Percentiles rank a stretch among this genome's conserved stretches.
phyloP scores from a whole-genome alignment of 2,888 invertebrate species.

The Drosophila macrospina region DNA sequence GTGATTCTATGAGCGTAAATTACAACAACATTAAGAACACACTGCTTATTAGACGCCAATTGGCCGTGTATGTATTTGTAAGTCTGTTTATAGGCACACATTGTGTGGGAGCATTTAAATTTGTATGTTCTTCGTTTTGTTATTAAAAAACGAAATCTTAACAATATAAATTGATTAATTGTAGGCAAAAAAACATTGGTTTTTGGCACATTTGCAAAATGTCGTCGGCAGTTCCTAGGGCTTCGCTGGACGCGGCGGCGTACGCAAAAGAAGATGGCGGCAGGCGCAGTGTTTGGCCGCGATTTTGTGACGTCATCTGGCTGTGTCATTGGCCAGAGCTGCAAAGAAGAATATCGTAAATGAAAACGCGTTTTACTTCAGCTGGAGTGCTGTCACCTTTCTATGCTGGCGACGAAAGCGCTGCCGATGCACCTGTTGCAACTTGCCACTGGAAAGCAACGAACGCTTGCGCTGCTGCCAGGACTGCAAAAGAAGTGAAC shows the following conservation, averaged over 20 bases:
- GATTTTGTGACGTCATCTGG: slow-evolving; percentile 26
- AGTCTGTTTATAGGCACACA: not conserved
- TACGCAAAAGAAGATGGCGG: slow-evolving; percentile 59
- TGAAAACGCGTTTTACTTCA: not conserved
- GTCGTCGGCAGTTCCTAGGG: slow-evolving; percentile 9
- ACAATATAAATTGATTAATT: slow-evolving; percentile 5
- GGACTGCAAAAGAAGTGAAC: slow-evolving; percentile 37
- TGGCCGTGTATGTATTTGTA: not conserved
- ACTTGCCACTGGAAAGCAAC: slow-evolving; percentile 61
- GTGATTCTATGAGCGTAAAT: too few relatives aligned
- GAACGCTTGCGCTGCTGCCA: slow-evolving; percentile 71
- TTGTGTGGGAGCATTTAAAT: not conserved
- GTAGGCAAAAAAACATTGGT: slow-evolving; percentile 14
- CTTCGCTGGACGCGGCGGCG: slow-evolving; percentile 25
- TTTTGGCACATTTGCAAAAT: slow-evolving; percentile 70
- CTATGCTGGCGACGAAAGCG: slow-evolving; percentile 66
- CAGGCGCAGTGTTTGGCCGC: slow-evolving; percentile 74
- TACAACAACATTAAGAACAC: too few relatives aligned
- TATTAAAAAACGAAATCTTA: slow-evolving; percentile 4
- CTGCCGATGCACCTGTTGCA: slow-evolving; percentile 63
- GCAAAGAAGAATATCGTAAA: not conserved
- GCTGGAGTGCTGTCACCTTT: slow-evolving; percentile 38
- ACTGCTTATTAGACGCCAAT: not conserved
- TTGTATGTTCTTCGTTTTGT: not conserved
- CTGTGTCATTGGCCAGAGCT: slow-evolving; percentile 65